Evolutionary conservation across 2,113 vertebrate species (phyloP).

Genomic region (Cardinalis cardinalis): DNA sequence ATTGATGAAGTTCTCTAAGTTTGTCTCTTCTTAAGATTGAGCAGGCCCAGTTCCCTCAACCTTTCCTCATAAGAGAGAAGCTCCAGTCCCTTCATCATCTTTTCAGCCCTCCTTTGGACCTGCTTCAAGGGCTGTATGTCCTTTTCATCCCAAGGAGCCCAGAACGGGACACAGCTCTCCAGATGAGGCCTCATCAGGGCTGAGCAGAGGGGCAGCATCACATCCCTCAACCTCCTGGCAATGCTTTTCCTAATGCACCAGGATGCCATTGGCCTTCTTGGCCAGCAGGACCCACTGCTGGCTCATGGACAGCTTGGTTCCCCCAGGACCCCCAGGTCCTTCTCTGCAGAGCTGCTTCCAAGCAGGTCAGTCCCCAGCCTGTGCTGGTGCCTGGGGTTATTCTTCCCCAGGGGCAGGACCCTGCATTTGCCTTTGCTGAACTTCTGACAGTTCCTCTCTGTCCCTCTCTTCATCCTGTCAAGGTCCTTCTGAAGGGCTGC

Average conservation of each 20-base stretch:
- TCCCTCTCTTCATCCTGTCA: neutral
- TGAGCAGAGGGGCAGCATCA: neutral
- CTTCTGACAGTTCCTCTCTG: neutral
- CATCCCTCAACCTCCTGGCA: neutral
- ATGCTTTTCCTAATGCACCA: neutral
- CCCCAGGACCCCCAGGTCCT: neutral
- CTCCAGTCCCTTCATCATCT: neutral
- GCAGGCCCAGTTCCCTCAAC: neutral
- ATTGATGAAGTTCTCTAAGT: neutral
- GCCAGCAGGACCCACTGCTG: rapidly evolving
- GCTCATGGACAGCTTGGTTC: neutral
- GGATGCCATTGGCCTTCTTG: neutral
- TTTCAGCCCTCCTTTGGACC: neutral
- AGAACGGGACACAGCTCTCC: too few species aligned
- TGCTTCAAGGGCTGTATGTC: neutral
- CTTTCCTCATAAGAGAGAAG: neutral
- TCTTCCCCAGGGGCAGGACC: neutral
- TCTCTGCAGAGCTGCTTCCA: neutral
- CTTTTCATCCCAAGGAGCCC: neutral
- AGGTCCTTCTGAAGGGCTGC: neutral
- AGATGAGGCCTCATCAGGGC: neutral
- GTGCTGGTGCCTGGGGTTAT: neutral
- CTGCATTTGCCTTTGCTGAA: neutral
- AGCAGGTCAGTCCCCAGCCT: neutral
- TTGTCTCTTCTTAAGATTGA: neutral